These are phyloP conservation scores for Escarpia spicata DNA, from an alignment of 2,888 invertebrate species.

Conservation along the genomic window DNA sequence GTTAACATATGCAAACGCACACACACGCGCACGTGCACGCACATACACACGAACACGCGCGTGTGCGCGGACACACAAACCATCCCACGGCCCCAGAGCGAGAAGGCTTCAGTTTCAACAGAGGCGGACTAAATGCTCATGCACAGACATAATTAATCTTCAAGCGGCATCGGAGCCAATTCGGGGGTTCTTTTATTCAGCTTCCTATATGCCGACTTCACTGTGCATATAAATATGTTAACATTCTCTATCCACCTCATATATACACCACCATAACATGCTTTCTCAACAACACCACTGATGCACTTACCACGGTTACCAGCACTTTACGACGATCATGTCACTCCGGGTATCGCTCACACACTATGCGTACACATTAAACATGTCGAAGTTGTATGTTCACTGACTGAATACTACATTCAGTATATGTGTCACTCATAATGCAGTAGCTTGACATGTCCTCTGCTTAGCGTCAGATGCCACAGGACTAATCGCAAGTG, in stretches of 20 bases:
- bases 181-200: background rate
- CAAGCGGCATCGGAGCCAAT: background rate
- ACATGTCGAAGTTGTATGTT: background rate
- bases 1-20: too few relatives aligned
- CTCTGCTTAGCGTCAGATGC: background rate
- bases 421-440: background rate
- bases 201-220: background rate
- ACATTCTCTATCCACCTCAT: too few relatives aligned
- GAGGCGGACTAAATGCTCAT: too few relatives aligned
- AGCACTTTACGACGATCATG: too few relatives aligned
- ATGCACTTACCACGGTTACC: too few relatives aligned
- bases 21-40: too few relatives aligned
- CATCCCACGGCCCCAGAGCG: too few relatives aligned
- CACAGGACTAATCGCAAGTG: background rate
- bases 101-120: too few relatives aligned
- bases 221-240: background rate
- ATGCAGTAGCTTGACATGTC: background rate
- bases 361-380: background rate
- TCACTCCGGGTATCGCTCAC: background rate
- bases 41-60: too few relatives aligned
- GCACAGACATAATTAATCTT: background rate
- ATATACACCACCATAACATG: too few relatives aligned
- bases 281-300: too few relatives aligned
- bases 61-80: too few relatives aligned
- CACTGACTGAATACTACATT: background rate